phyloP scores from a whole-genome alignment of 2,113 vertebrate species.

The Camelus dromedarius region DNA sequence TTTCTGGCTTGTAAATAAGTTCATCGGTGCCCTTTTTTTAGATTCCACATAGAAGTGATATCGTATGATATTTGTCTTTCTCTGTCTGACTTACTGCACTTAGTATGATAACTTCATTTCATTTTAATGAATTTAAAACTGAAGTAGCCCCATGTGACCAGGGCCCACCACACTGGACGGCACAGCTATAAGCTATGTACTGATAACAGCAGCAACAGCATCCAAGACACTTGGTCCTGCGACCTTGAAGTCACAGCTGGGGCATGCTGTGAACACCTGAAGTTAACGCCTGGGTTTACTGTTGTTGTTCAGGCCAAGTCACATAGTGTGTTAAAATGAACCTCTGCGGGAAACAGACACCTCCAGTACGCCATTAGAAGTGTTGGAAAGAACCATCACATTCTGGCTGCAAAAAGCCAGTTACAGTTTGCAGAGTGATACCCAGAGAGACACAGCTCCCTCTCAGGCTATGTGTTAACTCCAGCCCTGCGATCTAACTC shows the following conservation, averaged over 20 bases:
- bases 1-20: too few relatives aligned
- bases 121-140: not conserved
- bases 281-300: fast-evolving
- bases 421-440: not conserved
- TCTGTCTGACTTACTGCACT: too few relatives aligned
- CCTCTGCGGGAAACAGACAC: too few relatives aligned
- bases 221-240: not conserved
- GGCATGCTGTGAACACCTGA: fast-evolving
- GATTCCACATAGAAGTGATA: too few relatives aligned
- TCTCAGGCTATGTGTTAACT: too few relatives aligned
- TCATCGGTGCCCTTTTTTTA: too few relatives aligned
- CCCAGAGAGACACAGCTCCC: fast-evolving
- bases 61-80: too few relatives aligned
- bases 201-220: too few relatives aligned
- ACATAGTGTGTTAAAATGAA: fast-evolving
- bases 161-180: fast-evolving
- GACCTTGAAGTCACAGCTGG: too few relatives aligned
- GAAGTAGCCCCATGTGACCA: not conserved
- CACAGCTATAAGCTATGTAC: not conserved
- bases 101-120: not conserved
- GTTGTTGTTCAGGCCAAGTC: too few relatives aligned
- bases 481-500: not conserved
- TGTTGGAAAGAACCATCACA: fast-evolving
- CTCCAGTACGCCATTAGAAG: fast-evolving
- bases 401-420: not conserved